Evolutionary conservation across 1,140 invertebrate genomes (phyloP), one percentile per base, ranked within the genome.

Genomic region (Drosophila subobscura): DNA sequence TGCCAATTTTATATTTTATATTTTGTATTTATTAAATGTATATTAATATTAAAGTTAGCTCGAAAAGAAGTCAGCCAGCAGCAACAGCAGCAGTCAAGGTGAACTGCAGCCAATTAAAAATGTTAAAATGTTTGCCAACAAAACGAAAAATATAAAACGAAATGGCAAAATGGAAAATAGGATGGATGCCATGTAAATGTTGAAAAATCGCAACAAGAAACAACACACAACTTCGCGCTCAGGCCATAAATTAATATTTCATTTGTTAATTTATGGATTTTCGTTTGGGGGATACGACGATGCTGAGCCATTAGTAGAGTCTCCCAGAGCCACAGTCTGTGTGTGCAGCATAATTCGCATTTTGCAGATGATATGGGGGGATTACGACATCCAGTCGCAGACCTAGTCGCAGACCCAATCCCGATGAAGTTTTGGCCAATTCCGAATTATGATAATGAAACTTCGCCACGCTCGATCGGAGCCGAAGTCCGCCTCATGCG

Each of bases 381-480:
- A 37, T 45, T 60, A 51, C 54, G 41, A 72, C 41, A 80, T 56
- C 33, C 59, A 51, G 45, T 10, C 33, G 5, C 27, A 27, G 5
- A 6, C 27, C 27, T n/a, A n/a, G n/a, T n/a, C n/a, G n/a, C 27
- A 33, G 8, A 4, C 33, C 33, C 33, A 46, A 50, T 33, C 25
- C 41, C 65, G 29, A 41, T 67, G 66, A 56, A 68, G 66, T 70
- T 51, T 70, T 46, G 51, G 42, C 50, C 41, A 70, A 74, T 61
- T 66, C 70, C 47, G 66, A 72, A 78, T 81, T 88, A 89, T 88
- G 75, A 88, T 88, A 88, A 88, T 89, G 83, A 88, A 88, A 88
- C 79, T 83, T 68, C 29, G 75, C 75, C 73, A 58, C 74, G 79
- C 50, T 89, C 84, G 83, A 89, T 89, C 88, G 81, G 81, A 74